Base-by-base conservation (phyloP, 92 coral and sea anemone genomes). In the Muricea muricata region DNA sequence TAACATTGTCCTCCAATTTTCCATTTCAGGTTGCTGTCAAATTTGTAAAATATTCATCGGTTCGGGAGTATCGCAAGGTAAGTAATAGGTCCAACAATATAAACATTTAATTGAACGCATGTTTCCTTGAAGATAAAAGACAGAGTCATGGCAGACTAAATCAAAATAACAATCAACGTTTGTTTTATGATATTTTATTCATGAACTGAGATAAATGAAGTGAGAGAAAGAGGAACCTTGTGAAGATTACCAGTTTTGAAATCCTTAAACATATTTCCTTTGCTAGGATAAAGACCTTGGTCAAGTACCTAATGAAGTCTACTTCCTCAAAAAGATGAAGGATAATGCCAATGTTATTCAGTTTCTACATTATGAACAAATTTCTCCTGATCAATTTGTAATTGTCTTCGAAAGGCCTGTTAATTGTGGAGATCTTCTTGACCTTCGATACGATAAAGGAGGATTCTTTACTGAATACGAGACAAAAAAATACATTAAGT, bases 201-300 rank as follows among this genome's bases (percentile, higher is more conserved):
- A n/a, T n/a, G n/a, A n/a, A n/a, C n/a, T n/a, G n/a, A n/a, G n/a
- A n/a, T n/a, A n/a, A n/a, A n/a, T n/a, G n/a, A n/a, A n/a, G n/a
- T n/a, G n/a, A n/a, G n/a, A n/a, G n/a, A n/a, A n/a, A n/a, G n/a
- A n/a, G n/a, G n/a, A n/a, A n/a, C n/a, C n/a, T n/a, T 69, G 76
- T 40, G 17, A 4, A 11, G 76, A 69, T 33, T 29, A n/a, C 76
- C 76, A 48, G 34, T n/a, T n/a, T n/a, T n/a, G n/a, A n/a, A n/a
- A n/a, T n/a, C n/a, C n/a, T n/a, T n/a, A n/a, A n/a, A n/a, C n/a
- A n/a, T n/a, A n/a, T n/a, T n/a, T n/a, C n/a, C n/a, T n/a, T n/a
- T n/a, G n/a, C n/a, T n/a, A 67, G 74, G 74, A 67, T 33, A 31
- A 67, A 67, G 74, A 67, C 40, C 74, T 67, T 20, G 74, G 74